Percentiles rank a stretch among this genome's conserved stretches.
Evolutionary conservation across 2,113 vertebrate genomes (phyloP).

Genomic region (Vombatus ursinus): DNA sequence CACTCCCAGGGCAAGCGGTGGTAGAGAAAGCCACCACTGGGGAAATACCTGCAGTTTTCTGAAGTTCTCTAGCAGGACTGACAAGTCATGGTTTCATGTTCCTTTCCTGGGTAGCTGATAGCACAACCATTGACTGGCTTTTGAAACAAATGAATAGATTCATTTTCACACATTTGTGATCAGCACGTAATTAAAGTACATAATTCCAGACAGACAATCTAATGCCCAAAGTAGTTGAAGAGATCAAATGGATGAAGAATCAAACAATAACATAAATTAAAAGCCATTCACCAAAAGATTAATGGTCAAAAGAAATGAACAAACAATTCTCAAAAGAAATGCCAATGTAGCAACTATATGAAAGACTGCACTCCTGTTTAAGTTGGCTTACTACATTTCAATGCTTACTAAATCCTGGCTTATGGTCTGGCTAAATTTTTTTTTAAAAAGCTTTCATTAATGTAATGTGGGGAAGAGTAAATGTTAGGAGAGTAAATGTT

Average conservation of each 20-base stretch:
- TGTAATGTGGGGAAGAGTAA: slow-evolving; percentile 2
- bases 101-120: not conserved
- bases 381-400: not conserved
- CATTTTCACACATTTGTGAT: not conserved
- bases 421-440: not conserved
- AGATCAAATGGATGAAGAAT: not conserved
- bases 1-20: not conserved
- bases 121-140: not conserved
- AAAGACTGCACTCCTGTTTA: not conserved
- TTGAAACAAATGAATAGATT: not conserved
- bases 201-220: not conserved
- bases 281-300: not conserved
- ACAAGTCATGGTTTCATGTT: not conserved
- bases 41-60: not conserved
- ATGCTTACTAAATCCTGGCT: not conserved
- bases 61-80: not conserved
- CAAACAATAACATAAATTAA: not conserved
- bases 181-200: not conserved
- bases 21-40: not conserved
- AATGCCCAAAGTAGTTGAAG: not conserved
- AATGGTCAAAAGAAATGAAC: not conserved
- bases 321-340: not conserved
- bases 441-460: not conserved
- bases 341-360: not conserved
- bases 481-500: not conserved